A percentile compares a stretch with the other conserved stretches of the same genome.
Evolutionary conservation across 2,888 invertebrate genomes (phyloP).

Genomic region (Polymixis lichenea): DNA sequence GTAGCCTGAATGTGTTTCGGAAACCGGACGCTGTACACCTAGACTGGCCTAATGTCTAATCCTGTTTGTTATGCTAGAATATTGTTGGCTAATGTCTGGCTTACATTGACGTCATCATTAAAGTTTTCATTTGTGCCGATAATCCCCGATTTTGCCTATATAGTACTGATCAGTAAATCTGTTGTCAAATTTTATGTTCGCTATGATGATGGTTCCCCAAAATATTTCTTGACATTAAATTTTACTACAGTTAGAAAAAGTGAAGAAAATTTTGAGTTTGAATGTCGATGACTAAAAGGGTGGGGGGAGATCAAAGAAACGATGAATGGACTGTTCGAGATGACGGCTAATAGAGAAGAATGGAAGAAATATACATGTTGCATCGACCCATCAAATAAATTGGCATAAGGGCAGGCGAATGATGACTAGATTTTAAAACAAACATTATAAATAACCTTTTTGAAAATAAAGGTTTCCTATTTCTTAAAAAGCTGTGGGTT

Average conservation of each 20-base stretch:
- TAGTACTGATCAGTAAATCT: constrained; percentile 2
- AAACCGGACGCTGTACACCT: constrained; percentile 50
- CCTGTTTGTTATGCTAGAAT: constrained; percentile 3
- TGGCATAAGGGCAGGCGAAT: too few species aligned
- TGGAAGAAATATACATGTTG: too few species aligned
- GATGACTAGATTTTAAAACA: background rate
- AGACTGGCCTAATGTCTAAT: constrained; percentile 21
- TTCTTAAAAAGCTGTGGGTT: background rate
- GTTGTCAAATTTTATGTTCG: background rate
- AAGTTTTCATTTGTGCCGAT: constrained; percentile 5
- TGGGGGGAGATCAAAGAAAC: too few species aligned
- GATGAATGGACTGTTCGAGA: too few species aligned
- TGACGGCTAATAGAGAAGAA: too few species aligned
- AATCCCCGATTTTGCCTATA: background rate
- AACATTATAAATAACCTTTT: background rate
- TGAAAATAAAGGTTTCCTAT: background rate
- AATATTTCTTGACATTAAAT: background rate
- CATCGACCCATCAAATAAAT: too few species aligned
- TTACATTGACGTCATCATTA: background rate
- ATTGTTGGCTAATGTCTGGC: constrained; percentile 1
- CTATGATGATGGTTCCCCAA: background rate
- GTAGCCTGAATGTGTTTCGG: constrained; percentile 48
- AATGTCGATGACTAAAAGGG: too few species aligned
- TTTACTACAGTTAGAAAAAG: too few species aligned
- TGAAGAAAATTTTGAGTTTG: too few species aligned